Percentiles rank a stretch among this genome's conserved stretches.
These are phyloP conservation scores for Synodontis membranacea DNA, from an alignment of 2,113 vertebrate species.

Conservation along the genomic window DNA sequence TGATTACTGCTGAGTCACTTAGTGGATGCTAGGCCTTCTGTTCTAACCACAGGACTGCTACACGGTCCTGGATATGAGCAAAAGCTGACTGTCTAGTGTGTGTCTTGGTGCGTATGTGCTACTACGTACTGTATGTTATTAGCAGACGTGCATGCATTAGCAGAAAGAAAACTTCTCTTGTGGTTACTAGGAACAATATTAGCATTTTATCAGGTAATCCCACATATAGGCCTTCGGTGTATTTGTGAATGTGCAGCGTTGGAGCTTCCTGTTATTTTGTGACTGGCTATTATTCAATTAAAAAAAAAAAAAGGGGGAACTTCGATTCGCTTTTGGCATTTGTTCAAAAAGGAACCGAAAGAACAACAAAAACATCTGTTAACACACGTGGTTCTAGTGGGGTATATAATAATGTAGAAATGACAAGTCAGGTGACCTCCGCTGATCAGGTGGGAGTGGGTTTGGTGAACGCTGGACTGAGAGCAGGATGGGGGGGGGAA, in stretches of 20 bases:
- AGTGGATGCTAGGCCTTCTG: constrained; percentile 34
- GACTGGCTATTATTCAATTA: neutral
- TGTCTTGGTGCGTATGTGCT: neutral
- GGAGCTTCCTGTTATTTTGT: neutral
- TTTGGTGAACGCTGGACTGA: neutral
- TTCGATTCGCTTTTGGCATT: neutral
- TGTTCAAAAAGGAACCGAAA: neutral
- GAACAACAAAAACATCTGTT: neutral
- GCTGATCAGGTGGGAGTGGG: neutral
- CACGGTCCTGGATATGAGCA: neutral
- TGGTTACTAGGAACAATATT: neutral
- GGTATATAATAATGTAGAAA: neutral
- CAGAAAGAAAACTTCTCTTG: neutral
- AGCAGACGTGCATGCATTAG: neutral
- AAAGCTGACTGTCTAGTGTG: neutral
- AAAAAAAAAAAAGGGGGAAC: no score
- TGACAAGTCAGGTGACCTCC: neutral
- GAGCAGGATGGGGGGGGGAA: no score
- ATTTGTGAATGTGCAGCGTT: no score
- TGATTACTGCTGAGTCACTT: constrained; percentile 44
- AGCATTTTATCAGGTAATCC: neutral
- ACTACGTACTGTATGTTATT: neutral
- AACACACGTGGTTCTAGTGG: neutral
- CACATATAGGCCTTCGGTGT: neutral
- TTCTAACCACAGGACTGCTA: constrained; percentile 43